Base-by-base conservation (phyloP, 1,140 invertebrate species). In the Calephelis nemesis region DNA sequence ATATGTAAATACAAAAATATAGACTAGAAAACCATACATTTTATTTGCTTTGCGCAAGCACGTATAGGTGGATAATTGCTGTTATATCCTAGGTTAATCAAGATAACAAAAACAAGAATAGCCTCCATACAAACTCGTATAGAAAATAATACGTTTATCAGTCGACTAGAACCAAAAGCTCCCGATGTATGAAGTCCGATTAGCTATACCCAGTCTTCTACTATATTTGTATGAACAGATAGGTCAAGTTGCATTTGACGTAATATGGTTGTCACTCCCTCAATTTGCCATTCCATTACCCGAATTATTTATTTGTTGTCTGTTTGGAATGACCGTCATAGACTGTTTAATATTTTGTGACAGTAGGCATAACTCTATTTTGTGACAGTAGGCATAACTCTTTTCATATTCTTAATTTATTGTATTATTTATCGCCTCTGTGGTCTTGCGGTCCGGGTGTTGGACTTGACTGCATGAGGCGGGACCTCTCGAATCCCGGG, bases 301-400 rank as follows among this genome's bases (percentile, higher is more conserved):
- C 62, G 80, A 79, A 84, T 84, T 82, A 83, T 85, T 81, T 85
- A 83, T 85, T 83, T 83, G 77, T 81, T 82, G 80, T 82, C 75
- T 70, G 73, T 71, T 75, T 39, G 66, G 76, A 77, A 69, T 77
- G 45, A 62, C 63, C 12, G 65, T 7, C 78, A 78, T 65, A 78
- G 73, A 79, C 58, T 72, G 4, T 30, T 30, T 3, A 30, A 30
- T 30, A 82, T 63, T 49, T n/a, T 47, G 47, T 48, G 13, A 63
- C 42, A 7, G 66, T 13, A 52, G 30, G 42, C n/a, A n/a, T 12
- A 67, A 10, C n/a, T 12, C n/a, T 6, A 82, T 63, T 49, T n/a
- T 47, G 47, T 48, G 13, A 63, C 42, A 7, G 66, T 13, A 52
- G 30, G 42, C n/a, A n/a, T 12, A 67, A 10, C n/a, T 12, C n/a